A percentile compares a stretch with the other conserved stretches of the same genome.
Evolutionary conservation across 2,888 invertebrate species (phyloP).

Genomic region (Dryocosmus kuriphilus): DNA sequence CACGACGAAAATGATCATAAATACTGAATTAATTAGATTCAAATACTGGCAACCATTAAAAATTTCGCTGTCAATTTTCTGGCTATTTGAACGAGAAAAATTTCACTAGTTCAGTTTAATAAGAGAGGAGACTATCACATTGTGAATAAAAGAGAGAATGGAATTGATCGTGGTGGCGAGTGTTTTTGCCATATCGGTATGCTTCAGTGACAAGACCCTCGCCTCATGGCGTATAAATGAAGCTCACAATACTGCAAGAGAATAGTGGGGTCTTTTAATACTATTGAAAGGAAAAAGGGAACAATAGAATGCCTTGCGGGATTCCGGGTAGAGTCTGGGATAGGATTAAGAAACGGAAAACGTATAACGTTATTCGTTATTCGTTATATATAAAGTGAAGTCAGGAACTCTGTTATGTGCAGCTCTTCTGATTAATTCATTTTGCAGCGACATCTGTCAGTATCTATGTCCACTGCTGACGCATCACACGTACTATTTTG

Average conservation of each 20-base stretch:
- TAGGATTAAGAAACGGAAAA: slow-evolving; percentile 3
- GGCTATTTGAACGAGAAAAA: neutral
- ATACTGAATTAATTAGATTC: too few relatives aligned
- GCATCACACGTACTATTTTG: neutral
- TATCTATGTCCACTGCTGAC: neutral
- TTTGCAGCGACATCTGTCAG: neutral
- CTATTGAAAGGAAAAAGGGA: slow-evolving; percentile 29
- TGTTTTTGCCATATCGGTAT: slow-evolving; percentile 8
- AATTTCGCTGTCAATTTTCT: neutral
- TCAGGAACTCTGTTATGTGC: neutral
- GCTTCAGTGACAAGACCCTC: slow-evolving; percentile 4
- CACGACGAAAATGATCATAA: too few relatives aligned
- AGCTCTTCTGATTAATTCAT: neutral
- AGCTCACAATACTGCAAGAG: slow-evolving; percentile 1
- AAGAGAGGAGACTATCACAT: neutral
- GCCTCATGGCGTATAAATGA: neutral
- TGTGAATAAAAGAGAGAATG: neutral
- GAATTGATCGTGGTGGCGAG: neutral
- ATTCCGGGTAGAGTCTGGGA: neutral
- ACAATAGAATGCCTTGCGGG: slow-evolving; percentile 8
- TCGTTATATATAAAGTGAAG: neutral
- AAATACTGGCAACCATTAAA: neutral
- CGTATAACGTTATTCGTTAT: neutral
- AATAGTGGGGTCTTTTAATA: slow-evolving; percentile 27
- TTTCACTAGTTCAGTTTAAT: neutral